These are phyloP conservation scores for Nerophis lumbriciformis DNA, from an alignment of 2,113 vertebrate genomes.

Conservation along the genomic window DNA sequence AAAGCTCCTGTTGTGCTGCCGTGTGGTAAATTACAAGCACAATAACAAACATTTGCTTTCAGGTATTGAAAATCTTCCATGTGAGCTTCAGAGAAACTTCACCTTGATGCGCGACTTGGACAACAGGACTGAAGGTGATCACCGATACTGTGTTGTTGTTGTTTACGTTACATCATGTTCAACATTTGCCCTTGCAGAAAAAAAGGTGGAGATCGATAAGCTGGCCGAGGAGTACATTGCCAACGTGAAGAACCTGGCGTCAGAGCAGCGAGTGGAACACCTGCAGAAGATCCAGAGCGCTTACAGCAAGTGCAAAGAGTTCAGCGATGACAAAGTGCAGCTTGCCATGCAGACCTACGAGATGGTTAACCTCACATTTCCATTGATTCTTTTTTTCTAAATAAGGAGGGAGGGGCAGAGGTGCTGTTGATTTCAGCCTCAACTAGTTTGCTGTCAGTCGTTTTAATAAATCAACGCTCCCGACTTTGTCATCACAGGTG, in stretches of 20 bases:
- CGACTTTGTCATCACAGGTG: constrained; percentile 71
- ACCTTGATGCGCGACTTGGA: constrained; percentile 95
- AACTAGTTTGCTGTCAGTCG: too few relatives aligned
- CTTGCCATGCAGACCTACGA: constrained; percentile 99
- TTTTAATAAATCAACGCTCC: not conserved
- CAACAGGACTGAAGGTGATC: constrained; percentile 88
- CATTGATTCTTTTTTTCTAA: too few relatives aligned
- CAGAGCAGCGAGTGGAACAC: constrained; percentile 85
- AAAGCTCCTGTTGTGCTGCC: not conserved
- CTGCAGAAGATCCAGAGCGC: constrained; percentile 91
- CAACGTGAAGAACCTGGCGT: constrained; percentile 79
- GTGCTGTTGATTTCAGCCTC: too few relatives aligned
- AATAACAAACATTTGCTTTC: not conserved
- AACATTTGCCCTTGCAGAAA: constrained; percentile 71
- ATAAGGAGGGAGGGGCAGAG: too few relatives aligned
- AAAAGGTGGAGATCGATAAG: constrained; percentile 90
- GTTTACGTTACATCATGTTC: not conserved
- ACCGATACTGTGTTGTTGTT: not conserved
- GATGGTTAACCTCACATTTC: constrained; percentile 78
- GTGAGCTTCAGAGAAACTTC: constrained; percentile 94
- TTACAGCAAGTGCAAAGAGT: constrained; percentile 93
- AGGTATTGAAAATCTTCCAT: constrained; percentile 97
- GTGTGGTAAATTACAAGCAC: not conserved
- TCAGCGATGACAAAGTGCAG: constrained; percentile 97
- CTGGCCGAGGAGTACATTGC: constrained; percentile 89